phyloP scores from a whole-genome alignment of 1,140 invertebrate species.

The Eufriesea mexicana region DNA sequence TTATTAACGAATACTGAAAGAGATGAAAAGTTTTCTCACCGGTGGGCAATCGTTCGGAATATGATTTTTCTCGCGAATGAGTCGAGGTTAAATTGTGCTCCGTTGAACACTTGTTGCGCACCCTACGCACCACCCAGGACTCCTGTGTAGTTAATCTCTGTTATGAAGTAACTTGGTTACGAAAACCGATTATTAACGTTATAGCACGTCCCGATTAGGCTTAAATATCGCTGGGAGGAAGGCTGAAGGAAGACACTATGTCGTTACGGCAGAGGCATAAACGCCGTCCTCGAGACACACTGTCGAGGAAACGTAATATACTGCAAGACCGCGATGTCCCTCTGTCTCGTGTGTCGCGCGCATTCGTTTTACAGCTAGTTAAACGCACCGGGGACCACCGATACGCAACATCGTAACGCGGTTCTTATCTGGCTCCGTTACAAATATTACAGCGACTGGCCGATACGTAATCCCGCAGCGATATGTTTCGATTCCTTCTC shows the following conservation, averaged over 20 bases:
- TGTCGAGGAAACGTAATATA: conserved; percentile 10
- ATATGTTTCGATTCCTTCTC: background rate
- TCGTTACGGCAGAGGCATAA: background rate
- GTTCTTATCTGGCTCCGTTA: background rate
- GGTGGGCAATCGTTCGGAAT: background rate
- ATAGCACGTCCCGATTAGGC: background rate
- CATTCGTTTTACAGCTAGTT: conserved; percentile 15
- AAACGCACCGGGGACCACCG: conserved; percentile 3
- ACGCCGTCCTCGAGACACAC: background rate
- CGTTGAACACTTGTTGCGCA: conserved; percentile 24
- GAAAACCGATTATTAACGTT: background rate
- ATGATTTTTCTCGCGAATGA: background rate
- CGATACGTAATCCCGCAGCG: background rate
- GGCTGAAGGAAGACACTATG: background rate
- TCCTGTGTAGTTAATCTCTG: background rate
- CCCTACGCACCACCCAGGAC: background rate
- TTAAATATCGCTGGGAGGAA: background rate
- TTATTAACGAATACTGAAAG: background rate
- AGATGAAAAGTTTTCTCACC: background rate
- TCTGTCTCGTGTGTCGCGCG: background rate
- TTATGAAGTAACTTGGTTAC: background rate
- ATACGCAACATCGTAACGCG: conserved; percentile 8
- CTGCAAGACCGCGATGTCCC: background rate
- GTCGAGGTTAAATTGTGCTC: background rate
- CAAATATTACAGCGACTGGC: conserved; percentile 7